Conservation (phyloP, 23 tunicate species). For the Halocynthia aurantium region DNA sequence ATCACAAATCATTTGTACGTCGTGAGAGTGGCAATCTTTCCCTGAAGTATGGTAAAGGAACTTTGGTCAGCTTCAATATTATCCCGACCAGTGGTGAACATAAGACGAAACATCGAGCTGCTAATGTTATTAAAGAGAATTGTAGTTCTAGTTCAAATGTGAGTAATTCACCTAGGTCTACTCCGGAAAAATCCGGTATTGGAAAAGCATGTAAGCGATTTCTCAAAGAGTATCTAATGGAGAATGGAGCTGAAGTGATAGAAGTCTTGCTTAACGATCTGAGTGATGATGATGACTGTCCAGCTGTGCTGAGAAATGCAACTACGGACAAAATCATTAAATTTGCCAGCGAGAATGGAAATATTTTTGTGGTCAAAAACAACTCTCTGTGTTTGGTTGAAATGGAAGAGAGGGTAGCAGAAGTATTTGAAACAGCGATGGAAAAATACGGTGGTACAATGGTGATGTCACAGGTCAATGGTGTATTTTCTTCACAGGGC, state of each 20-base stretch:
- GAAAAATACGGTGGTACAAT: background rate
- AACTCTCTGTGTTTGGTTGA: constrained; percentile 4
- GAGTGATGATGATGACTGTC: constrained; percentile 11
- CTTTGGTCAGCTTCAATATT: background rate
- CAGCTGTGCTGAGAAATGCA: constrained; percentile 1
- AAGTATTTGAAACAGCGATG: constrained; percentile 2
- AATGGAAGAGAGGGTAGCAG: background rate
- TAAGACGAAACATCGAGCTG: constrained; percentile 7
- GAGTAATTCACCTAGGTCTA: too few species aligned
- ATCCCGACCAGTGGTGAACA: constrained; percentile 11
- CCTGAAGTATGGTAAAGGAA: too few species aligned
- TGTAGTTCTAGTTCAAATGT: background rate
- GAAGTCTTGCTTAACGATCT: background rate
- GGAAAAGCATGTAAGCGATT: constrained; percentile 2
- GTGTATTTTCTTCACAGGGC: background rate
- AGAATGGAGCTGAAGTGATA: constrained; percentile 2
- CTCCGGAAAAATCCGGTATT: too few species aligned
- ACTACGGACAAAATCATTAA: background rate
- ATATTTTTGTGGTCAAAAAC: constrained; percentile 6
- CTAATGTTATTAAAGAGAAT: background rate
- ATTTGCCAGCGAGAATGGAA: background rate
- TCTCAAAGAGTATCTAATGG: background rate
- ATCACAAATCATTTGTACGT: too few species aligned
- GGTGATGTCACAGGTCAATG: background rate
- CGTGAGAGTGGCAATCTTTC: too few species aligned